These are phyloP conservation scores for Alauda arvensis DNA, from an alignment of 2,797 vertebrate genomes.

Conservation along the genomic window DNA sequence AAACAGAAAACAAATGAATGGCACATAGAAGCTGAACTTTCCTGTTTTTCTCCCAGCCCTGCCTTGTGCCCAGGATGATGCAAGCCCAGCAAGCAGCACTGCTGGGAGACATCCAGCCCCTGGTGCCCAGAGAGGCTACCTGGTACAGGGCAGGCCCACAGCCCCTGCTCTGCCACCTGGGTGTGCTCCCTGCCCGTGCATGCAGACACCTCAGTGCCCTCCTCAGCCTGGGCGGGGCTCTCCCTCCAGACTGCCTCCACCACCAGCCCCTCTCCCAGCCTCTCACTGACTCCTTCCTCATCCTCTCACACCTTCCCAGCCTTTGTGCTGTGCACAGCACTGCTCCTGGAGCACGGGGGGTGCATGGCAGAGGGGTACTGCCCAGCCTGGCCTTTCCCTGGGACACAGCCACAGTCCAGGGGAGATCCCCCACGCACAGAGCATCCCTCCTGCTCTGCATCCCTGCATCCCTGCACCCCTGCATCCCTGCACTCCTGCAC, in stretches of 20 bases:
- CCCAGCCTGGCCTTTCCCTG: neutral
- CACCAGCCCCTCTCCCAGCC: neutral
- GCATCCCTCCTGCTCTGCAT: neutral
- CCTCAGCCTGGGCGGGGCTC: fast-evolving
- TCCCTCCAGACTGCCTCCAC: fast-evolving
- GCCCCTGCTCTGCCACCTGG: too few relatives aligned
- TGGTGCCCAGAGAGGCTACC: neutral
- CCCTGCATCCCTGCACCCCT: neutral
- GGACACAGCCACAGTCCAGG: neutral
- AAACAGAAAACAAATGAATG: neutral
- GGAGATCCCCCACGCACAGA: fast-evolving
- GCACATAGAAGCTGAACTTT: neutral
- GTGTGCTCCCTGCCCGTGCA: fast-evolving
- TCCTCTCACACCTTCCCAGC: fast-evolving
- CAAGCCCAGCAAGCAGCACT: neutral
- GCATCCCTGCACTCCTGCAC: neutral
- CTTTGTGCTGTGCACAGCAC: fast-evolving
- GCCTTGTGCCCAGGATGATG: neutral
- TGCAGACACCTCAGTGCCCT: neutral
- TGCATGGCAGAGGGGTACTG: fast-evolving
- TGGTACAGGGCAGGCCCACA: neutral
- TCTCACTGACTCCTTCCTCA: neutral
- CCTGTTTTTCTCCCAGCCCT: neutral
- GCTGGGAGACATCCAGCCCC: neutral
- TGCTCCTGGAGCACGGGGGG: neutral